phyloP scores from a whole-genome alignment of 2,113 vertebrate species.

The Hydrochoerus hydrochaeris region DNA sequence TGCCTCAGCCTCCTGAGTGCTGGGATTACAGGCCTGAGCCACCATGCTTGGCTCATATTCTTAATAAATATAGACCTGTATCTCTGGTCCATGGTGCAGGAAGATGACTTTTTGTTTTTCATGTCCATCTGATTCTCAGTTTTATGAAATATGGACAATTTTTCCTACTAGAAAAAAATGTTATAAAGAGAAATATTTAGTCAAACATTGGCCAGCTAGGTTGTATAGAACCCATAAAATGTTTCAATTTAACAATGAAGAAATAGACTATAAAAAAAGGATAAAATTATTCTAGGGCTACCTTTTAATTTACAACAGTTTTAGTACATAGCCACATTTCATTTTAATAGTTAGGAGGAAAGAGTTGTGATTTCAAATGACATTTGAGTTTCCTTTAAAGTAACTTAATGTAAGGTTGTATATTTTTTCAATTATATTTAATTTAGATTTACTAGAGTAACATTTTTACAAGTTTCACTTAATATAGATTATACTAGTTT shows the following conservation, averaged over 20 bases:
- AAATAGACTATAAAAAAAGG: neutral
- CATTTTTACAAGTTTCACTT: neutral
- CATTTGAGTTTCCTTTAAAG: neutral
- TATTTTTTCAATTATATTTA: conserved; percentile 39
- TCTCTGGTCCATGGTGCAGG: neutral
- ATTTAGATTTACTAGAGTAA: neutral
- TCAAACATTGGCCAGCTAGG: neutral
- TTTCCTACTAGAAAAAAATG: neutral
- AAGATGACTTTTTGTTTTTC: neutral
- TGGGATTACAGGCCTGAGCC: no score
- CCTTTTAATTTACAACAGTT: neutral
- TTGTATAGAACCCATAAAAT: neutral
- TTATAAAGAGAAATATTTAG: neutral
- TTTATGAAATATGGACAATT: neutral
- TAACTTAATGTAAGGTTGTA: neutral
- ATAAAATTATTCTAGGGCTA: neutral
- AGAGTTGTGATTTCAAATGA: conserved; percentile 35
- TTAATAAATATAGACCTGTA: neutral
- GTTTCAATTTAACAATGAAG: neutral
- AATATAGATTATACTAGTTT: neutral
- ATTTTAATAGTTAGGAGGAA: neutral
- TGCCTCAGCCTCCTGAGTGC: no score
- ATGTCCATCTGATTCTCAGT: accelerated
- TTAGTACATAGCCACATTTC: neutral
- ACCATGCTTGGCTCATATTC: no score